Conservation (phyloP, 2,888 invertebrate species). For the Dioctria linearis region DNA sequence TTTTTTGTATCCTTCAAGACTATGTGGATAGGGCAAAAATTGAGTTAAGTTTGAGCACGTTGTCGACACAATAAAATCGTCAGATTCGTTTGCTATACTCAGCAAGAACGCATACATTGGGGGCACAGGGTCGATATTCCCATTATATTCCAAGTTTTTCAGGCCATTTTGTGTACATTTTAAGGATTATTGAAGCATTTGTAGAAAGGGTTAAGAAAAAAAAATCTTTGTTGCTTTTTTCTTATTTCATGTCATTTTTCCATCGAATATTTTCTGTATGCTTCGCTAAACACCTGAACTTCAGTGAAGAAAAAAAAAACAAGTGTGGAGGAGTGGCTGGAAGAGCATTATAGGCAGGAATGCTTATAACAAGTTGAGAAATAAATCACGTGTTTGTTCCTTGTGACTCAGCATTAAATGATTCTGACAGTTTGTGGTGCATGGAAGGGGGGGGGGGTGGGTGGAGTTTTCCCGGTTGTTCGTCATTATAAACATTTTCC, state of each 20-base stretch:
- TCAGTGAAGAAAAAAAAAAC: neutral
- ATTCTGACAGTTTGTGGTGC: neutral
- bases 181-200: constrained; percentile 23
- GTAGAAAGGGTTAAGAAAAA: neutral
- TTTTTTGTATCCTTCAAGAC: neutral
- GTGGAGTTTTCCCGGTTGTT: no score
- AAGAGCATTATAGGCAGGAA: neutral
- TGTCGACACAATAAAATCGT: constrained; percentile 27
- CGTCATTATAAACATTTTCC: no score
- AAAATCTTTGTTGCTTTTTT: constrained; percentile 6
- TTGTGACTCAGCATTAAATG: constrained; percentile 30
- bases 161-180: constrained; percentile 23
- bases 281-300: constrained; percentile 22
- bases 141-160: constrained; percentile 8
- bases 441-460: no score
- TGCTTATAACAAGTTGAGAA: neutral
- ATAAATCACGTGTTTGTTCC: constrained; percentile 34
- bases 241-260: constrained; percentile 6
- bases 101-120: constrained; percentile 14
- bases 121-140: constrained; percentile 17
- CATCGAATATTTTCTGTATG: constrained; percentile 24
- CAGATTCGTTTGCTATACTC: neutral
- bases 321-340: no score
- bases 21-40: constrained; percentile 8
- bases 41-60: constrained; percentile 32